phyloP scores from a whole-genome alignment of 2,113 vertebrate species.

The Microcebus lehilahytsara region DNA sequence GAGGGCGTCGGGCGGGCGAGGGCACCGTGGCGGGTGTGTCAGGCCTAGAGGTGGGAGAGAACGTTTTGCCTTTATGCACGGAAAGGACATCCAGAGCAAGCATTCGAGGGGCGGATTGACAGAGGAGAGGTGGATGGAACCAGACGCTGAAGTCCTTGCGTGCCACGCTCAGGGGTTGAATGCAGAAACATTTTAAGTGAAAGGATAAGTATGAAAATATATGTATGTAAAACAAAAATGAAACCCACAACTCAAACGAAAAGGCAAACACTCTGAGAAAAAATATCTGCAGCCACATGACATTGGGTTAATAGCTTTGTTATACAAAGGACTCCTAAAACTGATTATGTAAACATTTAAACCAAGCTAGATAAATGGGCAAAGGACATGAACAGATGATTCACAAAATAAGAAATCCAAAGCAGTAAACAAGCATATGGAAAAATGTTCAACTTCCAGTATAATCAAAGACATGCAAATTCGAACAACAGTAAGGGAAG shows the following conservation, averaged over 20 bases:
- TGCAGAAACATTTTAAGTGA: not conserved
- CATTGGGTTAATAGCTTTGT: slow-evolving; percentile 19
- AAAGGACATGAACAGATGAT: slow-evolving; percentile 59
- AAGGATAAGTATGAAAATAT: not conserved
- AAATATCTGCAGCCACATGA: not conserved
- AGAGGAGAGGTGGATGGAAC: not conserved
- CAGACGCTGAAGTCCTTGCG: not conserved
- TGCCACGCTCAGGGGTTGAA: not conserved
- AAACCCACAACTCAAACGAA: not conserved
- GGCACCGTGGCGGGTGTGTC: not conserved
- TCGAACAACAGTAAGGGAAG: slow-evolving; percentile 21
- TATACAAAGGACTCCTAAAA: not conserved
- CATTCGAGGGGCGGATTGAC: not conserved
- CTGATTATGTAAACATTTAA: slow-evolving; percentile 42
- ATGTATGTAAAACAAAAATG: not conserved
- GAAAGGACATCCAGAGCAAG: not conserved
- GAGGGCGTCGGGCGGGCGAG: not conserved
- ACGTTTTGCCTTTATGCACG: not conserved
- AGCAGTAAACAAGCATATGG: slow-evolving; percentile 56
- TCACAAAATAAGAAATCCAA: slow-evolving; percentile 52
- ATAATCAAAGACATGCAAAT: slow-evolving; percentile 52
- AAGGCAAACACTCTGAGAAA: not conserved
- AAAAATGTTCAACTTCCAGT: slow-evolving; percentile 22
- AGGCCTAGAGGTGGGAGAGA: not conserved
- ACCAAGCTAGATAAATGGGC: slow-evolving; percentile 34